Conservation (phyloP, 64 coral and sea anemone genomes). For the Pocillopora verrucosa region DNA sequence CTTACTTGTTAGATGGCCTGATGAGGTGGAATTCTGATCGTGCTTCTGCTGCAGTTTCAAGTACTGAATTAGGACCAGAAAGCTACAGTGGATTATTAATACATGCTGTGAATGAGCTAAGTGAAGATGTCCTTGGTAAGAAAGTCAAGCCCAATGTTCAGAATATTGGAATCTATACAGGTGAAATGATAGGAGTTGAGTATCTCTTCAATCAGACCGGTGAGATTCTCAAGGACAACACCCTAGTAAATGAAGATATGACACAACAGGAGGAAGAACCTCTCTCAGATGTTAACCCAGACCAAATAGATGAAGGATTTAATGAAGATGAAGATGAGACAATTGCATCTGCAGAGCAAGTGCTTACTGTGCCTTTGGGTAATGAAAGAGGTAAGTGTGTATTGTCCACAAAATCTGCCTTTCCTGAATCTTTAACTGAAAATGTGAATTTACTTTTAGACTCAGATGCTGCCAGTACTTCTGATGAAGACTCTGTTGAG, state of each 20-base stretch:
- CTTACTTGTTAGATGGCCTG: conserved; percentile 52
- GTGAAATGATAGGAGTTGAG: conserved; percentile 55
- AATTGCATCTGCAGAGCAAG: conserved; percentile 13
- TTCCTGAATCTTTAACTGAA: not conserved
- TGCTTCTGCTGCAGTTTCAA: conserved; percentile 31
- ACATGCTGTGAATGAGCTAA: conserved; percentile 11
- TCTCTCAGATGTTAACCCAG: conserved; percentile 18
- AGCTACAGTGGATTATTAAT: conserved; percentile 22
- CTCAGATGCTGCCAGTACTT: not conserved
- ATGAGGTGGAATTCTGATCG: conserved; percentile 61
- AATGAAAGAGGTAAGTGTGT: not conserved
- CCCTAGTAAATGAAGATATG: not conserved
- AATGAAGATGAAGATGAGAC: conserved; percentile 43
- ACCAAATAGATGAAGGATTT: conserved; percentile 31
- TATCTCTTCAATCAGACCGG: conserved; percentile 51
- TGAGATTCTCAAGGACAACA: conserved; percentile 3
- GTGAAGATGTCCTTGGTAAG: conserved; percentile 9
- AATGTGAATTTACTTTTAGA: not conserved
- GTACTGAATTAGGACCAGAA: not conserved
- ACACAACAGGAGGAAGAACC: not conserved
- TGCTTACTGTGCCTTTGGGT: not conserved
- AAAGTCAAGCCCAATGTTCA: not conserved
- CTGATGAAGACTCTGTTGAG: not conserved
- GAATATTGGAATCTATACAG: conserved; percentile 41
- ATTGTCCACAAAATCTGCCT: not conserved